A percentile compares a stretch with the other conserved stretches of the same genome.
Conservation (phyloP, 2,113 vertebrate species). For the Oncorhynchus nerka region DNA sequence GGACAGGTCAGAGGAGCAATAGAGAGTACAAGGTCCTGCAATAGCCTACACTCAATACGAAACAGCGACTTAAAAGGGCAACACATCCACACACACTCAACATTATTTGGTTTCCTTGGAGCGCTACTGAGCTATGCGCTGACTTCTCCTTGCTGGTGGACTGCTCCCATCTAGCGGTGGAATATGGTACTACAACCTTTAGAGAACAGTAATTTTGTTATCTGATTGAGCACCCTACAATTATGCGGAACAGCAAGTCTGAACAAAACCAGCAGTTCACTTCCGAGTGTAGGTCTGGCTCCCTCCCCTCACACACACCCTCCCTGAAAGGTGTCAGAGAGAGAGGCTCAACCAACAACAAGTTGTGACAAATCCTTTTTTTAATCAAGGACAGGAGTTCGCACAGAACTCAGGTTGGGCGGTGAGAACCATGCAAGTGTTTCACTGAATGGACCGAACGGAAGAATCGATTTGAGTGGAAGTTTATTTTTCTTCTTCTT, state of each 20-base stretch:
- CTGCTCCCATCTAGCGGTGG: background rate
- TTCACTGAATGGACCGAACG: background rate
- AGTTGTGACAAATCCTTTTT: background rate
- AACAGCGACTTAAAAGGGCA: too few relatives aligned
- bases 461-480: background rate
- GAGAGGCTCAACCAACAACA: background rate
- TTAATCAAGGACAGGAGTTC: background rate
- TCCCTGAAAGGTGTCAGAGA: background rate
- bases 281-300: conserved; percentile 54
- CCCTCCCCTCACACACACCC: conserved; percentile 7
- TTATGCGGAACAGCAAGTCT: conserved; percentile 63
- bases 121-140: too few relatives aligned
- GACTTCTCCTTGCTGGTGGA: background rate
- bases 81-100: too few relatives aligned
- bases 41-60: too few relatives aligned
- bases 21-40: too few relatives aligned
- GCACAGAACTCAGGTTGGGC: background rate
- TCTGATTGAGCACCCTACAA: background rate
- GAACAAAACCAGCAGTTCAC: conserved; percentile 50
- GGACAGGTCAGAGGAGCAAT: too few relatives aligned
- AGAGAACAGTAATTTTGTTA: background rate
- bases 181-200: background rate
- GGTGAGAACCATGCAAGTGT: background rate
- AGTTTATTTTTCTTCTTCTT: background rate
- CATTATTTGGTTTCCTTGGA: too few relatives aligned